These are phyloP conservation scores for Phylloscopus whistleri DNA, from an alignment of 2,113 vertebrate species.

Conservation along the genomic window DNA sequence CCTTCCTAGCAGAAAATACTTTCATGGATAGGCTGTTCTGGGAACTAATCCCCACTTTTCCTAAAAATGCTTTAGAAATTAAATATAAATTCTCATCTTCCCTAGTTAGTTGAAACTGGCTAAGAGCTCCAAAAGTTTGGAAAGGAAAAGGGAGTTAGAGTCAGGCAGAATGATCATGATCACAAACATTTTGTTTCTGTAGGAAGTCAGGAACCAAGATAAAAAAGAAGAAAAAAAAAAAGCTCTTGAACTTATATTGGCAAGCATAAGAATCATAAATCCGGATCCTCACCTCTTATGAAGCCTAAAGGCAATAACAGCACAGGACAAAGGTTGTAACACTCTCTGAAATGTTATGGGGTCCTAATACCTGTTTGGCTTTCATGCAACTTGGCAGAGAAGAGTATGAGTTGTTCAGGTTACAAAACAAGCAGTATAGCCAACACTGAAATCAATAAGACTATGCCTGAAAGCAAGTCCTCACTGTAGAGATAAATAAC, in stretches of 20 bases:
- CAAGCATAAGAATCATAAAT: not conserved
- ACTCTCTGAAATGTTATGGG: not conserved
- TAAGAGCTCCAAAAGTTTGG: not conserved
- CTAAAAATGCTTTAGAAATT: not conserved
- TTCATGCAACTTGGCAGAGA: not conserved
- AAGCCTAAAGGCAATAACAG: not conserved
- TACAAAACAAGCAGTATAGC: constrained; percentile 24
- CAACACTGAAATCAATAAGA: not conserved
- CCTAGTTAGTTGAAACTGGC: not conserved
- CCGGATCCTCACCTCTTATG: not conserved
- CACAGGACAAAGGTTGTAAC: not conserved
- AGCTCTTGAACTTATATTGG: not conserved
- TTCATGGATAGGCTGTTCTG: not conserved
- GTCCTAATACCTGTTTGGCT: not conserved
- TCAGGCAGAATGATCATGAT: not conserved
- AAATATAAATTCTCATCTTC: not conserved
- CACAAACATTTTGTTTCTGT: not conserved
- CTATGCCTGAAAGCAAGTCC: not conserved
- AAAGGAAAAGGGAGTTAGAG: not conserved
- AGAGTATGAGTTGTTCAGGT: not conserved
- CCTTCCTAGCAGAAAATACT: not conserved
- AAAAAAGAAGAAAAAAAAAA: not conserved
- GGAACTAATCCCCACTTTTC: rapidly evolving
- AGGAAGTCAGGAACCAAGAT: not conserved
- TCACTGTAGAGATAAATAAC: not conserved